phyloP scores from a whole-genome alignment of 1,140 invertebrate species.

The Bombus terrestris region DNA sequence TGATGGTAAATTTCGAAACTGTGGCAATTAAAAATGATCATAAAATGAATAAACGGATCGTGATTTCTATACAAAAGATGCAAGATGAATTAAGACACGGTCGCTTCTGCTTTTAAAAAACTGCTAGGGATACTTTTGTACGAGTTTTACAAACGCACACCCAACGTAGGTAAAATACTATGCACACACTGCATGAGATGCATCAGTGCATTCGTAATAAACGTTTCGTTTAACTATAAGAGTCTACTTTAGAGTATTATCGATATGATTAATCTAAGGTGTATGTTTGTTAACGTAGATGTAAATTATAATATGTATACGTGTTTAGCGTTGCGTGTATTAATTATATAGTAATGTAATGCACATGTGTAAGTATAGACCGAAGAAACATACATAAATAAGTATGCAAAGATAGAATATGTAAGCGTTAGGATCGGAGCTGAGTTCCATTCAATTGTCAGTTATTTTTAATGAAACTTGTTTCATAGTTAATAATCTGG shows the following conservation, averaged over 20 bases:
- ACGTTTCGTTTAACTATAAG: constrained; percentile 41
- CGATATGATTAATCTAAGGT: not conserved
- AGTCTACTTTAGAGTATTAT: constrained; percentile 5
- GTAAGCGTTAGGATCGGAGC: not conserved
- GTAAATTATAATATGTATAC: constrained; percentile 9
- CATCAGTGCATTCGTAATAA: constrained; percentile 47
- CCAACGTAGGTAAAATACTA: constrained; percentile 30
- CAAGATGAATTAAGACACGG: not conserved
- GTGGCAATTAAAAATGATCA: not conserved
- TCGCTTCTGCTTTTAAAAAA: not conserved
- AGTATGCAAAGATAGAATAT: not conserved
- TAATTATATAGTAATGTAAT: constrained; percentile 13
- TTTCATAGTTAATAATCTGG: not conserved
- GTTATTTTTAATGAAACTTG: not conserved
- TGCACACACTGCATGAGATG: constrained; percentile 64
- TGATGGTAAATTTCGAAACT: not conserved
- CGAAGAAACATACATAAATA: constrained; percentile 12
- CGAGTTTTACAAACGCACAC: constrained; percentile 55
- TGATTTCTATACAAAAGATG: not conserved
- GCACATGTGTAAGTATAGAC: not conserved
- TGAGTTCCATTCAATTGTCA: not conserved
- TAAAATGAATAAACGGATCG: not conserved
- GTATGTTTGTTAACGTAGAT: constrained; percentile 29
- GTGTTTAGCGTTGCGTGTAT: constrained; percentile 32
- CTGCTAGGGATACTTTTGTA: constrained; percentile 53